Percentiles rank a stretch among this genome's conserved stretches.
phyloP scores from a whole-genome alignment of 2,797 vertebrate species.

The Peromyscus attwateri region DNA sequence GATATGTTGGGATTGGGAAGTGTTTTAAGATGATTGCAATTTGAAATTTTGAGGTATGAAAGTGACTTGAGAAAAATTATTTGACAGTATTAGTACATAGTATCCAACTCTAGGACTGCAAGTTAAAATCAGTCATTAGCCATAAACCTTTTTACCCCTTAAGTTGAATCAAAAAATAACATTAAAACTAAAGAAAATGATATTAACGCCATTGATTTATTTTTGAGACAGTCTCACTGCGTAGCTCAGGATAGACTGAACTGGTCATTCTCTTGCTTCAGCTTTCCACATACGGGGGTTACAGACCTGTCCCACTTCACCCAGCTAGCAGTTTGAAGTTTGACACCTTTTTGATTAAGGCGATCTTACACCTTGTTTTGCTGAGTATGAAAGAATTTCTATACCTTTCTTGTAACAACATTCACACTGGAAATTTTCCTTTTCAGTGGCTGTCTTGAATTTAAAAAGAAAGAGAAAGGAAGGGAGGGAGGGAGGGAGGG shows the following conservation, averaged over 20 bases:
- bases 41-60: constrained; percentile 85
- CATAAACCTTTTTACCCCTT: constrained; percentile 49
- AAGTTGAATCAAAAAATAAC: constrained; percentile 67
- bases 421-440: constrained; percentile 56
- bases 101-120: constrained; percentile 81
- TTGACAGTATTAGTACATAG: constrained; percentile 78
- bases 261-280: background rate
- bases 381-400: constrained; percentile 44
- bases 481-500: fast-evolving
- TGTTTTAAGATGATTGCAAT: constrained; percentile 83
- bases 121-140: constrained; percentile 58
- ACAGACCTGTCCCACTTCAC: background rate
- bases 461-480: constrained; percentile 53
- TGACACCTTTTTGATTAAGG: constrained; percentile 62
- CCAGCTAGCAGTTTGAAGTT: constrained; percentile 46
- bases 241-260: background rate
- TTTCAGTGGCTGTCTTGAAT: constrained; percentile 44
- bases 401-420: constrained; percentile 37
- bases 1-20: constrained; percentile 85
- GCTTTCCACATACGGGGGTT: too few species aligned
- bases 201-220: background rate
- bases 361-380: constrained; percentile 26
- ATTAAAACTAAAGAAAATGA: constrained; percentile 72
- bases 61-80: constrained; percentile 86
- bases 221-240: background rate